Evolutionary conservation across 2,797 vertebrate species (phyloP), one percentile per base, ranked within the genome.

Genomic region (Lagocephalus sceleratus): DNA sequence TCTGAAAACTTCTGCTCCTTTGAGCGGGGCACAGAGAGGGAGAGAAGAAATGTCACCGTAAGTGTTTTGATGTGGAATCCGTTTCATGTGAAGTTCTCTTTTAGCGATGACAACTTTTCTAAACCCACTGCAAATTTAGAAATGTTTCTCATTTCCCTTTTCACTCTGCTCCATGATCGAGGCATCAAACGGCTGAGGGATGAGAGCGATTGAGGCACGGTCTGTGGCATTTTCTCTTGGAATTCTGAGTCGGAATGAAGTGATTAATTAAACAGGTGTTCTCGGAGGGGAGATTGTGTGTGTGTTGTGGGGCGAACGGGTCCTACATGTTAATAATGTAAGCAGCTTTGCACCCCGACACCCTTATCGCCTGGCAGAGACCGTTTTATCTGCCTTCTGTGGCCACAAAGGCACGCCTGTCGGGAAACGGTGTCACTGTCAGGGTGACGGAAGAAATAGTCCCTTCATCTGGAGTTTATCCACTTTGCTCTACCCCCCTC

Each of bases 261-360:
- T 90, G 85, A 91, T 91, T 91, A 90, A 91, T 91, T 91, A 90
- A 91, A 85, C 87, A 83, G 82, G 80, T 88, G 79, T 86, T 84
- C 85, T 87, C 73, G 7, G 73, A 76, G 79, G 42, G 70, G 73
- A 66, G 78, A 51, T 72, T 51, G 25, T 66, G 71, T 79, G 70
- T 79, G 70, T 77, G 75, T 77, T 79, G 68, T 68, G 72, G 81
- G 86, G 66, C 40, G 49, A 75, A 78, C 76, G 54, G 87, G 85
- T 85, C 88, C 82, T 85, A 22, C 75, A 78, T 84, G 83, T 90
- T 89, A 89, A 90, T 90, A 90, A 90, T 90, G 87, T 84, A 88
- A 81, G 81, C 68, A 29, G 86, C 77, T 87, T 85, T 86, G 73
- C 84, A 81, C 81, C 68, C 66, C 65, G 58, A 60, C 70, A 58